A percentile compares a stretch with the other conserved stretches of the same genome.
phyloP scores from a whole-genome alignment of 2,113 vertebrate species.

The Rattus norvegicus region GRCr8 NC_086032.1:108944501-108945000 shows the following conservation, averaged over 20 bases:
- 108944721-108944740: neutral
- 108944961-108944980: neutral
- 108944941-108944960: slow-evolving; percentile 10
- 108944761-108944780: slow-evolving; percentile 12
- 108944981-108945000: neutral
- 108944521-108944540: neutral
- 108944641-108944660: neutral
- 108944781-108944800: neutral
- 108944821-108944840: slow-evolving; percentile 3
- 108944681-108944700: neutral
- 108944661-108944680: neutral
- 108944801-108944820: slow-evolving; percentile 13
- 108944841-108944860: neutral
- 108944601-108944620: neutral
- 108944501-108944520: neutral
- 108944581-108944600: neutral
- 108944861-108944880: neutral
- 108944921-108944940: slow-evolving; percentile 25
- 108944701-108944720: slow-evolving; percentile 50
- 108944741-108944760: slow-evolving; percentile 44
- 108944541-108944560: slow-evolving; percentile 24
- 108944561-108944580: neutral
- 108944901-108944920: neutral
- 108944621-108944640: neutral
- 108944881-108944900: slow-evolving; percentile 15